These are phyloP conservation scores for Drosophila helvetica DNA, from an alignment of 2,888 invertebrate species.

Conservation along the genomic window DNA sequence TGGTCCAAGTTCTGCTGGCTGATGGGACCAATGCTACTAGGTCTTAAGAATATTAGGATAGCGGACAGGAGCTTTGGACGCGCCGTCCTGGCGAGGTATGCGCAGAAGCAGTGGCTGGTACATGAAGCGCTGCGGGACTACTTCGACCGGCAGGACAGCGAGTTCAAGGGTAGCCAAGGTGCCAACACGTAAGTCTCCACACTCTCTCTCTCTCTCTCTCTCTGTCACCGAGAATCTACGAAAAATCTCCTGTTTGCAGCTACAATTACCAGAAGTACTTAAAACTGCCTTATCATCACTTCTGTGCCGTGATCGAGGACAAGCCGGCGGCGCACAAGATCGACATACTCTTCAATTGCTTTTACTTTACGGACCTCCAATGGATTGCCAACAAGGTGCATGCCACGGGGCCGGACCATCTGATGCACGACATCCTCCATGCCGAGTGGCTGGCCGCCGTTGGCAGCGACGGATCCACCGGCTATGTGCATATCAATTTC, in stretches of 20 bases:
- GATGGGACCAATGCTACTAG: constrained; percentile 83
- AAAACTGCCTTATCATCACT: constrained; percentile 92
- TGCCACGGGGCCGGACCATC: constrained; percentile 90
- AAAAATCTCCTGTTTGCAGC: constrained; percentile 83
- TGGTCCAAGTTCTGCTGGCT: constrained; percentile 84
- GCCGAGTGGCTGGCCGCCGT: constrained; percentile 70
- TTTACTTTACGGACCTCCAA: constrained; percentile 89
- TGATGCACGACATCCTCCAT: constrained; percentile 90
- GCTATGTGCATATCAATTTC: constrained; percentile 82
- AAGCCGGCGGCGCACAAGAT: constrained; percentile 81
- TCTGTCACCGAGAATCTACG: too few relatives aligned
- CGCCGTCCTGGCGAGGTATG: constrained; percentile 81
- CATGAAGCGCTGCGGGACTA: constrained; percentile 81
- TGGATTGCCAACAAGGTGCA: constrained; percentile 93
- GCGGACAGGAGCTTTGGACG: constrained; percentile 81
- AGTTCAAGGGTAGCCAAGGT: constrained; percentile 63
- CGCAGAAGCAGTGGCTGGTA: constrained; percentile 78
- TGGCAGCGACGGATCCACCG: constrained; percentile 44
- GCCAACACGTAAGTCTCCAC: constrained; percentile 59
- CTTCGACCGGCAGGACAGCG: constrained; percentile 79
- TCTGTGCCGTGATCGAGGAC: constrained; percentile 82
- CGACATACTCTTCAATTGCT: constrained; percentile 87
- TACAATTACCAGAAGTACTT: constrained; percentile 92
- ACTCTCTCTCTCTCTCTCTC: too few relatives aligned
- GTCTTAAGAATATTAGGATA: constrained; percentile 81